phyloP scores from a whole-genome alignment of 1,140 invertebrate genomes.

The Plodia interpunctella region DNA sequence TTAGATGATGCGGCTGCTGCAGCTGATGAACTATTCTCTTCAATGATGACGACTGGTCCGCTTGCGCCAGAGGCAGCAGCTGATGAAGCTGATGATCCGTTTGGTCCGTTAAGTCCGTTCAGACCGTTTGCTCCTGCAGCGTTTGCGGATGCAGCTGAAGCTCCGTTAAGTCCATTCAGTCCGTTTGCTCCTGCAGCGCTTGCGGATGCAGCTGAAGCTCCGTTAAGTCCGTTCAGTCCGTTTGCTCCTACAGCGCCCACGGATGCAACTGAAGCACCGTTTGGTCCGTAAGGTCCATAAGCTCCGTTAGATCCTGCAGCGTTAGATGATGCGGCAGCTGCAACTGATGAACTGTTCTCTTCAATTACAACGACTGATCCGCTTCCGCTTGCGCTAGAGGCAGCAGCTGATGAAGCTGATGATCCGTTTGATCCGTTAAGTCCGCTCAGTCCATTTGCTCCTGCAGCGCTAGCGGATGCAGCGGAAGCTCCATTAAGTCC shows the following conservation, averaged over 20 bases:
- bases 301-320: no score
- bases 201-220: no score
- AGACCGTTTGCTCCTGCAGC: background rate
- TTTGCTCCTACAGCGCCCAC: no score
- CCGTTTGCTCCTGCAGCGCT: constrained; percentile 13
- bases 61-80: background rate
- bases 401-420: background rate
- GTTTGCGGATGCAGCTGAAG: background rate
- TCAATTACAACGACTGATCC: background rate
- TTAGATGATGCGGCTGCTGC: background rate
- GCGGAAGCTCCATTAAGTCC: constrained; percentile 1
- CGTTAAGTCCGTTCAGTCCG: constrained; percentile 11
- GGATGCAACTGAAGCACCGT: no score
- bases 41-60: background rate
- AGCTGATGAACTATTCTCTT: constrained; percentile 2
- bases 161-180: background rate
- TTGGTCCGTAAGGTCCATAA: background rate
- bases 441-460: background rate
- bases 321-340: no score
- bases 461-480: background rate
- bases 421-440: constrained; percentile 13
- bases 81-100: constrained; percentile 4
- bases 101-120: constrained; percentile 8
- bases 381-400: background rate
- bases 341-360: background rate